Percentiles rank a stretch among this genome's conserved stretches.
Conservation (phyloP, 2,888 invertebrate species). For the Sinotaia quadrata region DNA sequence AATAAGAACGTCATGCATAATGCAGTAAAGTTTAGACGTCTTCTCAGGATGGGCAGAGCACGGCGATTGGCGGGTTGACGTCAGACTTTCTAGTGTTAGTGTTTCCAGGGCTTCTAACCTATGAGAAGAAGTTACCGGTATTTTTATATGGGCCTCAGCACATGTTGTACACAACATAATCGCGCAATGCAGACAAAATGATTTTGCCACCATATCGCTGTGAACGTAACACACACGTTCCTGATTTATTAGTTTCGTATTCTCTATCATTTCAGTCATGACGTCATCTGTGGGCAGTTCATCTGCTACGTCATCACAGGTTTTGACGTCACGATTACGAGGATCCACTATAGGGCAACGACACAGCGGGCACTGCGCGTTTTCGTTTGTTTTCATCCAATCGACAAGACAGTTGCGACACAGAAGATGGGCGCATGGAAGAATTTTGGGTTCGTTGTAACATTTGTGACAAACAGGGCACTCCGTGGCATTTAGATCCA, state of each 20-base stretch:
- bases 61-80: not conserved
- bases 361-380: conserved; percentile 2
- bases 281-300: conserved; percentile 5
- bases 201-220: not conserved
- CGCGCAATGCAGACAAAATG: not conserved
- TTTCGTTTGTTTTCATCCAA: not conserved
- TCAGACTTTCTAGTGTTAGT: not conserved
- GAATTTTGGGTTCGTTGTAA: no score
- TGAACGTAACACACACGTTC: not conserved
- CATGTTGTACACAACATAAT: not conserved
- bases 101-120: not conserved
- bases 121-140: not conserved
- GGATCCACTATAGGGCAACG: conserved; percentile 6
- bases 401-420: no score
- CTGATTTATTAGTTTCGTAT: not conserved
- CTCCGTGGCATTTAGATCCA: no score
- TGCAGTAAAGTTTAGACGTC: not conserved
- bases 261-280: no score
- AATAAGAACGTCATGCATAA: not conserved
- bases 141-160: not conserved
- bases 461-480: no score
- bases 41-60: not conserved
- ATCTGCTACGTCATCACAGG: not conserved
- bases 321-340: not conserved
- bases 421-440: no score